These are phyloP conservation scores for Anaspis maculata DNA, from an alignment of 2,888 invertebrate species.

Conservation along the genomic window DNA sequence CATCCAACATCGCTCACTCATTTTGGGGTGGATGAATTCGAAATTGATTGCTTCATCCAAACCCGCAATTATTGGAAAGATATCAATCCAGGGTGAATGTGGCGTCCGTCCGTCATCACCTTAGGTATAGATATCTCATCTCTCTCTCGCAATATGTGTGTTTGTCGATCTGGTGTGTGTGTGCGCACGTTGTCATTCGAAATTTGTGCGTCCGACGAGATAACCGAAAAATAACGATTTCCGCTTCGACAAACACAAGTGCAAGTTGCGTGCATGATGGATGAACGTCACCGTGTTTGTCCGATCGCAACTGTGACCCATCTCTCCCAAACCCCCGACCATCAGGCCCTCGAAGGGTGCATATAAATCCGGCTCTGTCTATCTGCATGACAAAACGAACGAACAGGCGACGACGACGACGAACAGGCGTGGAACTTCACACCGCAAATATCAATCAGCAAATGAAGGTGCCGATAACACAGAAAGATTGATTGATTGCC, in stretches of 20 bases:
- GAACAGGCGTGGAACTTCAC: constrained; percentile 12
- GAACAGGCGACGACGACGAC: too few species aligned
- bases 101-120: neutral
- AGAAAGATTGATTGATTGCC: constrained; percentile 20
- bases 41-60: too few species aligned
- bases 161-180: too few species aligned
- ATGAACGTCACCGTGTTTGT: constrained; percentile 15
- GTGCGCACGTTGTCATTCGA: too few species aligned
- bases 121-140: neutral
- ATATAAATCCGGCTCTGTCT: constrained; percentile 16
- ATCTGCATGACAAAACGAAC: constrained; percentile 3
- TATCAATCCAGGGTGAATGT: too few species aligned
- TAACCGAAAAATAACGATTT: constrained; percentile 24
- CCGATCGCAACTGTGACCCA: constrained; percentile 16
- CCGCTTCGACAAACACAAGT: constrained; percentile 19
- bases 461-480: constrained; percentile 18
- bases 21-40: too few species aligned
- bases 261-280: constrained; percentile 17
- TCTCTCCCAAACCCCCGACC: constrained; percentile 5
- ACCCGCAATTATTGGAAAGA: too few species aligned
- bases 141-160: neutral
- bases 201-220: too few species aligned
- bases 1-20: too few species aligned
- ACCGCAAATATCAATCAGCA: constrained; percentile 18
- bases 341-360: constrained; percentile 13